Evolutionary conservation across 2,113 vertebrate species (phyloP), one percentile per base, ranked within the genome.

Genomic region (Pteruthius melanotis): DNA sequence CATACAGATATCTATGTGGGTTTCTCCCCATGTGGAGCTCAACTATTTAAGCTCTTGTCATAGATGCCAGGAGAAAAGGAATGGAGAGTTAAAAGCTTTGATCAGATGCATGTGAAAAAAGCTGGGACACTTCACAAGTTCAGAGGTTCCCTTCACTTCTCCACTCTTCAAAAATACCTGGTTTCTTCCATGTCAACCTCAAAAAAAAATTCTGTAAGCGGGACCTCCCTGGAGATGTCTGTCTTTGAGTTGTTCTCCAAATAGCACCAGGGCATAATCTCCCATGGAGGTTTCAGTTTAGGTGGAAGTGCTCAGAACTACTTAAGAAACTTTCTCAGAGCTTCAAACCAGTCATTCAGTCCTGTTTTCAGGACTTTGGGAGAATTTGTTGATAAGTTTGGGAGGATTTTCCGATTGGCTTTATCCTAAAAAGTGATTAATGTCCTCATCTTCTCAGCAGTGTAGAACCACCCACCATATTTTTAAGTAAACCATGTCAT

Each of bases 41-140:
- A 95, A 22, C 68, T 84, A 9, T 81, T 96, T 87, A 96, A 97
- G 79, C 90, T 90, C 94, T 81, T 97, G 95, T 96, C 95, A 95
- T 31, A 88, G 52, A 86, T 87, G 53, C 52, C 13, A 18, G 53
- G 28, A 78, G 83, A 24, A 77, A 83, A 79, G 53, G 49, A 77
- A 82, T 40, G 37, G 37, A 60, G 31, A 87, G 76, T 78, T 76
- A 72, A 88, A 90, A 78, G 88, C 92, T 96, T 97, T 97, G 93
- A 94, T 97, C 93, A 93, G 37, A 72, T 83, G 50, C 17, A 4
- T 70, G 10, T 56, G 20, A 52, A 47, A 85, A 74, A 78, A 64
- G 31, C 74, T 83, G 42, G 33, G 68, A 39, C 35, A 16, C 31
- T 90, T 80, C 47, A 60, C 37, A 83, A 84, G 88, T 96, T 96